Evolutionary conservation across 2,113 vertebrate species (phyloP).

Genomic region (Dasyurus viverrinus): DNA sequence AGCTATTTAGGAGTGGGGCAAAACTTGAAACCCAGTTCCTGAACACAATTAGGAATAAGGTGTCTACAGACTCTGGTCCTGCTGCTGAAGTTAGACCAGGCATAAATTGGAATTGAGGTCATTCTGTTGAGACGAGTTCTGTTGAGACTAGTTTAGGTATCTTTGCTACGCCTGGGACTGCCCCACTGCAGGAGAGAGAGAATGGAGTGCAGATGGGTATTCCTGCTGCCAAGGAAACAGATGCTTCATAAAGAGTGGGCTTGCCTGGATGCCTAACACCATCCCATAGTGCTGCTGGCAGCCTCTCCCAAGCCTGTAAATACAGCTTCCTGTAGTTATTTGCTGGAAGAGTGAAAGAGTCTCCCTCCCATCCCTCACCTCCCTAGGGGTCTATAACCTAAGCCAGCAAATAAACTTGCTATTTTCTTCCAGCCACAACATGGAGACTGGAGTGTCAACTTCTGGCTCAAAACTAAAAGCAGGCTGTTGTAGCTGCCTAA

Average conservation of each 20-base stretch:
- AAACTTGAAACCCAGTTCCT: background rate
- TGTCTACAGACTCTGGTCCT: background rate
- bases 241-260: background rate
- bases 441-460: background rate
- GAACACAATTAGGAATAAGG: background rate
- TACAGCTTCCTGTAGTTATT: background rate
- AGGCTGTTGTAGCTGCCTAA: background rate
- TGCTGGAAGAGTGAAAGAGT: background rate
- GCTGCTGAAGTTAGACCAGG: background rate
- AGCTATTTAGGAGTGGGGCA: background rate
- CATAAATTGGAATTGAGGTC: too few relatives aligned
- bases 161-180: background rate
- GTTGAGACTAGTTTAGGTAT: background rate
- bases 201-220: background rate
- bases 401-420: background rate
- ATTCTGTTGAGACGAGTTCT: too few relatives aligned
- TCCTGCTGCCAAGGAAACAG: background rate
- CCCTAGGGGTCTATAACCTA: background rate
- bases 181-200: background rate
- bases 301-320: background rate
- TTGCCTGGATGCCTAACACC: background rate
- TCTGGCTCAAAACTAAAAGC: background rate
- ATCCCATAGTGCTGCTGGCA: background rate
- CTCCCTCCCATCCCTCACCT: too few relatives aligned
- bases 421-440: constrained; percentile 2